Base-by-base conservation (phyloP, 2,113 vertebrate genomes). In the Rhodinocichla rosea region DNA sequence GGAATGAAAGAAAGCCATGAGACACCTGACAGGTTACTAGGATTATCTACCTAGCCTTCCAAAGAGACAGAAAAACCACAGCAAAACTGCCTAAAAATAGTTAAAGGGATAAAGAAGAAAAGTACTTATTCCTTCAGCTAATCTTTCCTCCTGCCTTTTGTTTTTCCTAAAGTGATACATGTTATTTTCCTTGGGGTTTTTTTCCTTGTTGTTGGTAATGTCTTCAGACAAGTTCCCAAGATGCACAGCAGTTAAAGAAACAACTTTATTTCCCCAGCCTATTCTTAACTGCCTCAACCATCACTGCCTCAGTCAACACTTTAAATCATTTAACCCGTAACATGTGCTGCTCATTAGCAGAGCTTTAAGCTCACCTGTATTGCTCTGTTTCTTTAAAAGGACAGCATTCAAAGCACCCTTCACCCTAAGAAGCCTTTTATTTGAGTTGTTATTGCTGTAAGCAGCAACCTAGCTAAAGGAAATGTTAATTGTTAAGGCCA, bases 321-420 rank as follows among this genome's bases (percentile, higher is more conserved):
- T 84, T 27, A 75, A 89, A 87, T n/a, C 62, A 78, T 62, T 87
- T 90, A 94, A 92, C 47, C 76, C 78, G 3, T 40, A 94, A 70
- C 96, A 97, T 90, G 52, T 96, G 93, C 88, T 92, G 83, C 92
- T 97, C 93, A 95, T 97, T 97, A 97, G 94, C 57, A 56, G 49
- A 33, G 68, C 76, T 71, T 84, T 70, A 53, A 95, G 69, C 83
- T 94, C 77, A 95, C 91, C 76, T 95, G 89, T 55, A 88, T n/a
- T 90, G 77, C 74, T 92, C 62, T 40, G 52, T 35, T 86, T 33
- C 91, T 86, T 91, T 79, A 89, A 89, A 78, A 94, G 57, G 52
- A 91, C 40, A 84, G 52, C 55, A 95, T 75, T 96, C 92, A 94
- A 91, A 90, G 85, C 40, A 83, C 20, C 35, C 56, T 62, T 75